A percentile compares a stretch with the other conserved stretches of the same genome.
Evolutionary conservation across 2,113 vertebrate species (phyloP).

Genomic region (Campylomormyrus numenius): DNA sequence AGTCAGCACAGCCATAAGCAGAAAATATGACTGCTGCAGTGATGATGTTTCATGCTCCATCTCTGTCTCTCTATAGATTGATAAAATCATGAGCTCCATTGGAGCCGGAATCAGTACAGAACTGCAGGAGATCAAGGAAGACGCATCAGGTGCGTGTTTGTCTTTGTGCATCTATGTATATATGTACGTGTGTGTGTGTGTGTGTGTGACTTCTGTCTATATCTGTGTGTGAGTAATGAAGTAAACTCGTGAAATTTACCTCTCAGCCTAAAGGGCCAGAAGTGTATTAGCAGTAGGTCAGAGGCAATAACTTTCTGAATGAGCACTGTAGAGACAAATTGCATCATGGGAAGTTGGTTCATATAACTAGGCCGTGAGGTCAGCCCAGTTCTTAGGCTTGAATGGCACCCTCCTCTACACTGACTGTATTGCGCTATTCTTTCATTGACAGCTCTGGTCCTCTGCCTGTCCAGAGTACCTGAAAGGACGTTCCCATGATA

Average conservation of each 20-base stretch:
- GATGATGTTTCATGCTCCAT: conserved; percentile 11
- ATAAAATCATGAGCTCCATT: conserved; percentile 97
- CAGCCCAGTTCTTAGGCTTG: not conserved
- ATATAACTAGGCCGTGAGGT: not conserved
- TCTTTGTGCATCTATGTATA: not conserved
- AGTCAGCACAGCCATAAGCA: not conserved
- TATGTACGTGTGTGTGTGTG: conserved; percentile 22
- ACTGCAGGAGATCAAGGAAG: conserved; percentile 68
- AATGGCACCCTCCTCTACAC: not conserved
- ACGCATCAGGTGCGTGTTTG: conserved; percentile 59
- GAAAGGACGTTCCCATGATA: not conserved
- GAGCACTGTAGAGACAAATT: not conserved
- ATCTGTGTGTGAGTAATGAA: not conserved
- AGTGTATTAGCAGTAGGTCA: not conserved
- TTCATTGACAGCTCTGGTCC: not conserved
- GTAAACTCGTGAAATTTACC: not conserved
- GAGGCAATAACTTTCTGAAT: not conserved
- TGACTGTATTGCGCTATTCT: not conserved
- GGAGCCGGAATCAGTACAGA: conserved; percentile 84
- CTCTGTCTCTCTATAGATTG: conserved; percentile 70
- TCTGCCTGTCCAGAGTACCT: not conserved
- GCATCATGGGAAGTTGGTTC: not conserved
- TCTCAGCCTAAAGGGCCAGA: not conserved
- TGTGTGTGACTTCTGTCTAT: not conserved
- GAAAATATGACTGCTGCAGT: not conserved